Evolutionary conservation across 2,113 vertebrate genomes (phyloP), one percentile per base, ranked within the genome.

Genomic region (Equus przewalskii): DNA sequence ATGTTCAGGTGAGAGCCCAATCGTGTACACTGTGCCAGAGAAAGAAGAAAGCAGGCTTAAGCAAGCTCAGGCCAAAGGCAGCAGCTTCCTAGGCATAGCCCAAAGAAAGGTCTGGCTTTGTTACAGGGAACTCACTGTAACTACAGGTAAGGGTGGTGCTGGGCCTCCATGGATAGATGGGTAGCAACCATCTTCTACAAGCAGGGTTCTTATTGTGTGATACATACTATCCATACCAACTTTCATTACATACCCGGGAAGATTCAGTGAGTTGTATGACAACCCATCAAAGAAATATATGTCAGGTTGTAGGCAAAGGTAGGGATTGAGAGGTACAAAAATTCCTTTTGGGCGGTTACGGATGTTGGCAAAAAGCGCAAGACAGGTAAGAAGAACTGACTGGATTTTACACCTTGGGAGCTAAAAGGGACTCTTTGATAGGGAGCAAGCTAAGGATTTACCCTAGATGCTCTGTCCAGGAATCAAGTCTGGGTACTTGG

Each of bases 1-100:
- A 98, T 98, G 30, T 97, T 99, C 96, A 99, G 98, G 92, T 99
- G 99, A 75, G 99, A 98, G 5, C 99, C 99, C 82, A 99, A 98
- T 82, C 98, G 99, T 70, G 99, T 98, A 36, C 99, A 99, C 99
- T 99, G 98, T 58, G 83, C 81, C 78, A 78, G 69, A 97, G 56
- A 78, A 81, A 96, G 60, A 64, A 96, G 69, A 73, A 94, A 87
- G 44, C 19, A 90, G 41, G 30, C 7, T n/a, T 96, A 46, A 67
- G 60, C 46, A 72, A 98, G 22, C 41, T 30, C 64, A 65, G 69
- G 28, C 54, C 21, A 56, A 51, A 95, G 94, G n/a, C 16, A 89
- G 73, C 22, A 64, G 86, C 36, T 69, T 91, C 62, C 41, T 44
- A 62, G 65, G 93, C 6, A 83, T 0, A 36, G 89, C 21, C 49